Evolutionary conservation across 2,888 invertebrate species (phyloP).

Genomic region (Automeris io): DNA sequence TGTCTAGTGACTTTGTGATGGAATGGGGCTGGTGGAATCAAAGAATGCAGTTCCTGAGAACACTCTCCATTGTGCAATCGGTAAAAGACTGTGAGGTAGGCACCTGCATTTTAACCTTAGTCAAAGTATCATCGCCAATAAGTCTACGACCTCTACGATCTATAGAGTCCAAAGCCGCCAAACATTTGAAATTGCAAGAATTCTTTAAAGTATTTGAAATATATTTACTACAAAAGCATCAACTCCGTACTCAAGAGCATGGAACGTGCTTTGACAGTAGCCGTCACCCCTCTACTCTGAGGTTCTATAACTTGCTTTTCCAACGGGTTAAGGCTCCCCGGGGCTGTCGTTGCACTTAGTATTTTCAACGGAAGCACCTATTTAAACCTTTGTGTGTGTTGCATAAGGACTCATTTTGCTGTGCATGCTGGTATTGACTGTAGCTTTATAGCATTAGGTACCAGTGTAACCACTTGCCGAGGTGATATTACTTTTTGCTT

Average conservation of each 20-base stretch:
- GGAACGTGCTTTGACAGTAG: not conserved
- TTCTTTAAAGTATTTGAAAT: too few relatives aligned
- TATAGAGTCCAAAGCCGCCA: too few relatives aligned
- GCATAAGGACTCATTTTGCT: conserved; percentile 1
- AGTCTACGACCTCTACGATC: too few relatives aligned
- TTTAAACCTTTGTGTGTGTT: not conserved
- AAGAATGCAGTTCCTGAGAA: too few relatives aligned
- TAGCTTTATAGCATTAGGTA: not conserved
- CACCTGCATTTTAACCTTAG: too few relatives aligned
- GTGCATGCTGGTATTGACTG: not conserved
- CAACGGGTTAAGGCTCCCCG: not conserved
- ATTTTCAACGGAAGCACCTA: not conserved
- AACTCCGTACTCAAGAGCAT: not conserved
- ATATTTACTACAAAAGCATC: not conserved
- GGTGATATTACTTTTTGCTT: not conserved
- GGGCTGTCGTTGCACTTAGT: not conserved
- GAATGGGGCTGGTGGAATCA: too few relatives aligned
- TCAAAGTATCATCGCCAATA: too few relatives aligned
- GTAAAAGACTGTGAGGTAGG: too few relatives aligned
- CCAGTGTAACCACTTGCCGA: not conserved
- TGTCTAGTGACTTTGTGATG: too few relatives aligned
- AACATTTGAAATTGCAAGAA: too few relatives aligned
- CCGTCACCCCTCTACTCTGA: not conserved
- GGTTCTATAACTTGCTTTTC: not conserved
- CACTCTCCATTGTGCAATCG: too few relatives aligned